phyloP scores from a whole-genome alignment of 2,113 vertebrate species.

The Centropus unirufus region DNA sequence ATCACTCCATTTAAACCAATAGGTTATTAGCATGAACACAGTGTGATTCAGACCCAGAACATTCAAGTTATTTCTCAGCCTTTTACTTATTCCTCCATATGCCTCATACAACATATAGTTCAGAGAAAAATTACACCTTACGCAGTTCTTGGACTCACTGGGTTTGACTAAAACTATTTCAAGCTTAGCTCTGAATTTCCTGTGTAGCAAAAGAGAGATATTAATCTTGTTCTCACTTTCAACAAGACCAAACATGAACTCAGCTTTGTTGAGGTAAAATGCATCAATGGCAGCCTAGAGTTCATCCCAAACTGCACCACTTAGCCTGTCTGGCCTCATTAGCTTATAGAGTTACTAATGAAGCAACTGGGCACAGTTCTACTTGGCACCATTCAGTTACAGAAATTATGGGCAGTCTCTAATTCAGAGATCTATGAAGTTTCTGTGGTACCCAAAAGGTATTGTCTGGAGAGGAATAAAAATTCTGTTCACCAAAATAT shows the following conservation, averaged over 20 bases:
- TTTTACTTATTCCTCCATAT: not conserved
- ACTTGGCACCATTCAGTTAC: not conserved
- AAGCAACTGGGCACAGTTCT: constrained; percentile 4
- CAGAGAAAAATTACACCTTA: not conserved
- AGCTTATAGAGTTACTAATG: not conserved
- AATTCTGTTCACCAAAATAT: constrained; percentile 73
- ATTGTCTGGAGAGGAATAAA: constrained; percentile 66
- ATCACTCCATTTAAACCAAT: not conserved
- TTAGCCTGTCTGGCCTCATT: not conserved
- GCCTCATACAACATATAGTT: not conserved
- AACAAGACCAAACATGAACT: not conserved
- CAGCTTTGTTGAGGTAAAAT: constrained; percentile 9
- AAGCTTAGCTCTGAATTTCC: constrained; percentile 8
- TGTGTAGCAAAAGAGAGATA: not conserved
- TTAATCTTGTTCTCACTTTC: not conserved
- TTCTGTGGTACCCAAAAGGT: constrained; percentile 12
- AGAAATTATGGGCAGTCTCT: not conserved
- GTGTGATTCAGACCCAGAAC: not conserved
- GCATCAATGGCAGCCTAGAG: not conserved
- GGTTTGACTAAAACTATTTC: not conserved
- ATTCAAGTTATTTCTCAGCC: not conserved
- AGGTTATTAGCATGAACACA: not conserved
- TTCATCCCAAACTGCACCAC: not conserved
- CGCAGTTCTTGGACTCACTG: not conserved
- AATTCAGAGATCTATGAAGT: not conserved